Evolutionary conservation across 1,140 invertebrate genomes (phyloP), one percentile per base, ranked within the genome.

Genomic region (Thaumatotibia leucotreta): DNA sequence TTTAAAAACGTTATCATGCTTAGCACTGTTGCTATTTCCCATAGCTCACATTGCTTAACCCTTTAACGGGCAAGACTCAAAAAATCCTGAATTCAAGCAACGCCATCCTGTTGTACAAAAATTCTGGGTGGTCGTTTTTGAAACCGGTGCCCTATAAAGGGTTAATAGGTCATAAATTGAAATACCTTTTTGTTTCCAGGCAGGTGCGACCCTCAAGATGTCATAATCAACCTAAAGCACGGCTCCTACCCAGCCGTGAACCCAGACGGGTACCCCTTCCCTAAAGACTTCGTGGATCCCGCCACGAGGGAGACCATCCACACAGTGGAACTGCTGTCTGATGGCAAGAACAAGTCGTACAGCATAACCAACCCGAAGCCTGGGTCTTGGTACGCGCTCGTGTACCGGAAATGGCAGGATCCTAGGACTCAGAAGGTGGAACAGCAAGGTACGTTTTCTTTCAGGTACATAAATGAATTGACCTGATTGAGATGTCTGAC

Each of bases 321-420:
- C 50, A 86, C 80, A 0, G 31, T 89, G 9, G 79, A 89, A 58
- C 20, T 88, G n/a, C 29, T 77, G 0, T 89, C 88, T 0, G 80
- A 89, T 58, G 86, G 86, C 0, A 76, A 64, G 17, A 89, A 87
- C 65, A 75, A 45, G 14, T 83, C 81, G 0, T 88, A 82, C 66
- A 74, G 77, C 1, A 76, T 91, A 64, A 52, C 58, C 17, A 86
- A 86, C 64, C 96, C 96, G 0, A 85, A 93, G 8, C 93, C 95
- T 0, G 96, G 96, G 1, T 94, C 94, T 74, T 97, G 96, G 95
- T 97, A 95, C 89, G 95, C 94, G 0, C 92, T 95, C 29, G 95
- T 94, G 4, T 97, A 96, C 86, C 89, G 96, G 65, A 93, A 94
- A 27, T 96, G 95, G 93, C 91, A 92, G 22, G 94, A 96, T 92